These are phyloP conservation scores for Lepidurus arcticus DNA, from an alignment of 1,140 invertebrate genomes.

Conservation along the genomic window DNA sequence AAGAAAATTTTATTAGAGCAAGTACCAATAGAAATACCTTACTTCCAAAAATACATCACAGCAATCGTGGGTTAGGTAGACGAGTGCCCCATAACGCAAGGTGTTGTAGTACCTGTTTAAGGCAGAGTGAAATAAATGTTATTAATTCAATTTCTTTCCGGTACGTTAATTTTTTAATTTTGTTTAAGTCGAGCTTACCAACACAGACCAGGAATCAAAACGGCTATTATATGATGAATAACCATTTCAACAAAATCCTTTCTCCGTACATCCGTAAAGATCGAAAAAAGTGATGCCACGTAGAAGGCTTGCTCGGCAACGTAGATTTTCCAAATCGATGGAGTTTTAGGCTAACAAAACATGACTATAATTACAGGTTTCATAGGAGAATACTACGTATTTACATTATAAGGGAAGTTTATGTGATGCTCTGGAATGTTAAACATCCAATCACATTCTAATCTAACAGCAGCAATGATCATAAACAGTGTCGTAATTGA, in stretches of 20 bases:
- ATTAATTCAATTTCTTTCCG: background rate
- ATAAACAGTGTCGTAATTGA: background rate
- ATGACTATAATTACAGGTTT: background rate
- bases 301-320: background rate
- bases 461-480: constrained; percentile 6
- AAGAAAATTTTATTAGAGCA: background rate
- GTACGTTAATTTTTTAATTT: background rate
- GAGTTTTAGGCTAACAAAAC: background rate
- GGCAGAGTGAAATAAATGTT: background rate
- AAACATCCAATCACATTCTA: constrained; percentile 20
- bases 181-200: background rate
- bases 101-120: background rate
- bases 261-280: constrained; percentile 22
- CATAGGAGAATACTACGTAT: background rate
- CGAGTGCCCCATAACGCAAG: background rate
- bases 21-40: background rate
- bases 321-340: constrained; percentile 3
- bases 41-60: constrained; percentile 26
- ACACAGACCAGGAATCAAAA: background rate
- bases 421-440: background rate
- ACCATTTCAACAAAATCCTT: constrained; percentile 29
- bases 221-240: constrained; percentile 10
- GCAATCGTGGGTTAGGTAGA: background rate
- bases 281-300: background rate
- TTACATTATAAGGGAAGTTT: background rate